phyloP scores from a whole-genome alignment of 2,797 vertebrate species.

The Tarsius wallacei region DNA sequence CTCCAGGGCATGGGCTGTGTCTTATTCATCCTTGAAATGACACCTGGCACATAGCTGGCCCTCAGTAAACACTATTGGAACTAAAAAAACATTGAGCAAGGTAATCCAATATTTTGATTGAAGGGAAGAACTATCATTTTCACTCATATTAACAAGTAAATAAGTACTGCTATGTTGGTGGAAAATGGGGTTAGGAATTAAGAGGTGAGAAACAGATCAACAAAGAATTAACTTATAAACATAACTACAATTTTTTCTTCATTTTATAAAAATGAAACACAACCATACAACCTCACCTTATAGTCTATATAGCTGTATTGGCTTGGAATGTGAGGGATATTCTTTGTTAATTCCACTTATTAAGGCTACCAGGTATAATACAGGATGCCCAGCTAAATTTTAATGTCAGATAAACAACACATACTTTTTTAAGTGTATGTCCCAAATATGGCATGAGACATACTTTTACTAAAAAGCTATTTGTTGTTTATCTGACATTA shows the following conservation, averaged over 20 bases:
- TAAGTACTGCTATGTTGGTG: background rate
- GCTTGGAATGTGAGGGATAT: background rate
- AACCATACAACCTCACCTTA: background rate
- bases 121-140: background rate
- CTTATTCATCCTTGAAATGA: background rate
- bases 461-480: background rate
- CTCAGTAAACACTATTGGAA: background rate
- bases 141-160: background rate
- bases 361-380: background rate
- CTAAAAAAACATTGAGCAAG: background rate
- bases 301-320: background rate
- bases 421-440: background rate
- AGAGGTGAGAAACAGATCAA: constrained; percentile 13
- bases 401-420: background rate
- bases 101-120: background rate
- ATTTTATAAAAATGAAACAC: background rate
- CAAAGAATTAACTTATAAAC: constrained; percentile 36
- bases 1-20: background rate
- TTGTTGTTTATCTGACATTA: background rate
- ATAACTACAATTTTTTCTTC: background rate
- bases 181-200: background rate
- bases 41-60: background rate
- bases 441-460: background rate
- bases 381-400: background rate
- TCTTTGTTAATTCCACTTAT: constrained; percentile 4